Percentiles rank a stretch among this genome's conserved stretches.
Evolutionary conservation across 2,797 vertebrate species (phyloP).

Genomic region (Denticeps clupeoides): DNA sequence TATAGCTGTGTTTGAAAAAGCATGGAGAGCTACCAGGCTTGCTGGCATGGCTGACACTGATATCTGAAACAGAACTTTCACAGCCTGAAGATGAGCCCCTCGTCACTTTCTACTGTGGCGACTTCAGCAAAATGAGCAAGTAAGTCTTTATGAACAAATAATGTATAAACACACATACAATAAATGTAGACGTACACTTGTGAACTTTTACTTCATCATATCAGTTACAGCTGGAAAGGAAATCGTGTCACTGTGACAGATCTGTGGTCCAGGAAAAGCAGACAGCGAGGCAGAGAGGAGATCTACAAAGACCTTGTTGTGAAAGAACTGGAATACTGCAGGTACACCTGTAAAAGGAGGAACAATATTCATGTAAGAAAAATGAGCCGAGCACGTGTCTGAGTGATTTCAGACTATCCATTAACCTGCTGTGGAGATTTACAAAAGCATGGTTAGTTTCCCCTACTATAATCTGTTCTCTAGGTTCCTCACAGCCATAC

Average conservation of each 20-base stretch:
- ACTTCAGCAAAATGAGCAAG: conserved; percentile 71
- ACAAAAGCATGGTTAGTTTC: no score
- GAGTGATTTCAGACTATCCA: no score
- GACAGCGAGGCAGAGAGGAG: conserved; percentile 28
- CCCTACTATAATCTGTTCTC: no score
- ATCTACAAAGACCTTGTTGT: conserved; percentile 59
- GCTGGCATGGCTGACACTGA: conserved; percentile 61
- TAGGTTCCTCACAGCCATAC: no score
- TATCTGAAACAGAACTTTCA: conserved; percentile 57
- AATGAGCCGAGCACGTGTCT: no score
- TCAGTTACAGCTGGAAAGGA: conserved; percentile 71
- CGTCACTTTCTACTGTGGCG: conserved; percentile 57
- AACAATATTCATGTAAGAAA: no score
- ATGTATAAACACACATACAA: neutral
- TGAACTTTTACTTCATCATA: neutral
- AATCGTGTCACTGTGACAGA: conserved; percentile 73
- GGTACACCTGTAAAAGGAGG: conserved; percentile 42
- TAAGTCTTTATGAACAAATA: no score
- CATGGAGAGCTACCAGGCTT: conserved; percentile 40
- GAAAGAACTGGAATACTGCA: conserved; percentile 65
- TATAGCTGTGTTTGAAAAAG: conserved; percentile 56
- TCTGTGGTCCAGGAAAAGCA: conserved; percentile 35
- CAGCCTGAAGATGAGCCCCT: conserved; percentile 63
- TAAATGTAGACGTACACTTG: neutral
- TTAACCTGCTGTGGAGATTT: no score